Base-by-base conservation (phyloP, 1,140 invertebrate species). In the Potamilus streckersoni region DNA sequence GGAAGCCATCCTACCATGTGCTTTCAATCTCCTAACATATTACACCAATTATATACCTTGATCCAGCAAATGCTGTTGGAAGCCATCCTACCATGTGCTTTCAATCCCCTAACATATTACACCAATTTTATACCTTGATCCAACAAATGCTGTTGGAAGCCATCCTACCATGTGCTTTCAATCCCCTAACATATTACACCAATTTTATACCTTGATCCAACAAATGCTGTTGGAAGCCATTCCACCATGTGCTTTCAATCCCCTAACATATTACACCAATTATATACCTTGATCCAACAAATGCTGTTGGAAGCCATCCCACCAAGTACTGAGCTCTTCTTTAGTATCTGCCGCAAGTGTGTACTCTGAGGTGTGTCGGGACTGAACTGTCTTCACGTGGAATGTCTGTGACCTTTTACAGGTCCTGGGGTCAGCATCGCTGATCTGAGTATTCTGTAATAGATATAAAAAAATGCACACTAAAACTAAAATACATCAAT, bases 121-220 rank as follows among this genome's bases (percentile, higher is more conserved):
- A 19, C 13, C 31, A 27, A 15, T 27, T 17, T 1, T 17, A n/a
- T 31, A n/a, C 49, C 20, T 20, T 60, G 49, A 64, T 14, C 17
- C 15, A 63, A 63, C 27, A 31, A 15, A 16, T 56, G 20, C 20
- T 49, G 62, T 20, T 72, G 16, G 56, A 23, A 49, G 12, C 20
- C 20, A 60, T 74, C 20, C 23, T 13, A 27, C 55, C 19, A 49
- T 27, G 15, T 11, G 13, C 11, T 17, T 38, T 64, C 91, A 90
- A 57, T 91, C 91, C 17, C 78, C 20, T 87, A 88, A 58, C 88
- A 86, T 20, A 90, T 82, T 84, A 82, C 85, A 65, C 92, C 80
- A 74, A 83, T 80, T 56, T 82, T 78, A n/a, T 63, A 84, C 64
- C 31, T 89, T 85, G 63, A 90, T 87, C 61, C 58, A n/a, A 64